Conservation (phyloP, 2,113 vertebrate species). For the Nyctereutes procyonoides region DNA sequence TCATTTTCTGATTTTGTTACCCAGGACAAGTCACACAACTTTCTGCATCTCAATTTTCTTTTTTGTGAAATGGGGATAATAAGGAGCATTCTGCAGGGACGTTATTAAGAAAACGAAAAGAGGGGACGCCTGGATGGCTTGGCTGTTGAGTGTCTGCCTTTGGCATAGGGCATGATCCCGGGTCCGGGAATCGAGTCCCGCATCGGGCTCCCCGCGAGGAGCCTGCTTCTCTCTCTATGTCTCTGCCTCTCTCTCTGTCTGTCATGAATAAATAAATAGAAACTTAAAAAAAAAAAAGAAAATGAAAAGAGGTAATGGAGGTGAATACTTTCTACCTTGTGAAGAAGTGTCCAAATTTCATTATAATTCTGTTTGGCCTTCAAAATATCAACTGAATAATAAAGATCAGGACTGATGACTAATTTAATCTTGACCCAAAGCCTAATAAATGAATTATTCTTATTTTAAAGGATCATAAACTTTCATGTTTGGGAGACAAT, state of each 20-base stretch:
- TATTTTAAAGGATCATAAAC: neutral
- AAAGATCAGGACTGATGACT: neutral
- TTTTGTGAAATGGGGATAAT: conserved; percentile 43
- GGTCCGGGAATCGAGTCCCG: too few species aligned
- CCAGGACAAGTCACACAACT: neutral
- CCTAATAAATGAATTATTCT: neutral
- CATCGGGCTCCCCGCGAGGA: too few species aligned
- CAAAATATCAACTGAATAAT: neutral
- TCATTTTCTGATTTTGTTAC: neutral
- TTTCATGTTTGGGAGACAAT: conserved; percentile 38
- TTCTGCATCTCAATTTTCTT: neutral
- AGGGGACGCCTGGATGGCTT: too few species aligned
- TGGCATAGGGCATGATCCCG: too few species aligned
- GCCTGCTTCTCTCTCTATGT: too few species aligned
- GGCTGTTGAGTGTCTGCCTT: too few species aligned
- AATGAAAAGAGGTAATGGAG: neutral
- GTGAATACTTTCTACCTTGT: neutral
- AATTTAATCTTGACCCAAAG: neutral
- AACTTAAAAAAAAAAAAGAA: neutral
- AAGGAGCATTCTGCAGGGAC: neutral
- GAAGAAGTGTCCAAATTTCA: conserved; percentile 1
- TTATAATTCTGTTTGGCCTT: neutral
- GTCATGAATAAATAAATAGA: too few species aligned
- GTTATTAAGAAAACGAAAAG: neutral
- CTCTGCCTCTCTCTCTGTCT: too few species aligned